phyloP scores from a whole-genome alignment of 2,888 invertebrate genomes.

The Parnassius smintheus region DNA sequence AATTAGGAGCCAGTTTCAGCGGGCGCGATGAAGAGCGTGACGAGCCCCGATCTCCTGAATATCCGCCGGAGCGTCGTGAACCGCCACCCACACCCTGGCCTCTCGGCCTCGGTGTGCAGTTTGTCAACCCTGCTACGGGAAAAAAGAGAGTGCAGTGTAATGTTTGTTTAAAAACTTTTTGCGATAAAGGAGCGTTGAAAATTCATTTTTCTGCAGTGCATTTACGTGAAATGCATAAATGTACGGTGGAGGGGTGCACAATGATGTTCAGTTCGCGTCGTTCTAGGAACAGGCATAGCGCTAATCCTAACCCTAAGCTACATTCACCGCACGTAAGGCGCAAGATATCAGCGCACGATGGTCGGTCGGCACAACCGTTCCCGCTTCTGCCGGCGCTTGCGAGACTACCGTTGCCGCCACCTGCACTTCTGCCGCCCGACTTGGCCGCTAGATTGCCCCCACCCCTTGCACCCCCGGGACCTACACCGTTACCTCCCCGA shows the following conservation, averaged over 20 bases:
- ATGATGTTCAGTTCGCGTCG: constrained; percentile 99
- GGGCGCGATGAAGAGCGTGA: constrained; percentile 75
- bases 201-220: constrained; percentile 99
- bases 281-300: constrained; percentile 96
- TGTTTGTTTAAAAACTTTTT: constrained; percentile 98
- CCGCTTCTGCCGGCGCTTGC: constrained; percentile 86
- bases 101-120: constrained; percentile 90
- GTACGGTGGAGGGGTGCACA: constrained; percentile 98
- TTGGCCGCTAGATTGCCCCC: constrained; percentile 67
- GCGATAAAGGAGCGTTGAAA: constrained; percentile 99
- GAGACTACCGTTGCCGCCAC: constrained; percentile 86
- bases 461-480: constrained; percentile 52
- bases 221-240: constrained; percentile 98
- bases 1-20: constrained; percentile 84
- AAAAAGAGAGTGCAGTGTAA: constrained; percentile 98
- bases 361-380: constrained; percentile 92
- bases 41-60: constrained; percentile 67
- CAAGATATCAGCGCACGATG: constrained; percentile 96
- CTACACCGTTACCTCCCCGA: constrained; percentile 77
- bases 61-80: constrained; percentile 62
- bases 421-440: constrained; percentile 84
- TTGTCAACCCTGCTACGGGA: constrained; percentile 94
- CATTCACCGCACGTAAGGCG: constrained; percentile 97
- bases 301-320: constrained; percentile 97
- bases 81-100: constrained; percentile 85